Base-by-base conservation (phyloP, 2,797 vertebrate species). In the Chelonia mydas region DNA sequence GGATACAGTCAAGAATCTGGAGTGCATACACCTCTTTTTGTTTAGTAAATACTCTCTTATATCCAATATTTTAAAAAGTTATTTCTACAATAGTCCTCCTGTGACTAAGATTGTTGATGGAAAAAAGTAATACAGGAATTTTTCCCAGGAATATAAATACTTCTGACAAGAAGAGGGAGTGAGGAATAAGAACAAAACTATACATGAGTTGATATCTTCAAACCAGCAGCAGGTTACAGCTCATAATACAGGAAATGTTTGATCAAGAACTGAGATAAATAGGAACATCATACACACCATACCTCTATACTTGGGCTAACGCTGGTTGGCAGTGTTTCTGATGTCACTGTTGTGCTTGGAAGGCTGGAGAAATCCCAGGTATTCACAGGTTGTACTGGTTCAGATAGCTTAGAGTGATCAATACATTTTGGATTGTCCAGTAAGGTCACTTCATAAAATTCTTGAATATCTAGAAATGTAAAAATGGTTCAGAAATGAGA, bases 381-480 rank as follows among this genome's bases (percentile, higher is more conserved):
- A 98, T 99, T 99, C 97, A 99, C 98, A 65, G 99, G 98, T 59
- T 98, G 98, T 96, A 98, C 92, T 86, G 98, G 98, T 94, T 99
- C 99, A 84, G 96, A 96, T 61, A 95, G 98, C 95, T 99, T 99
- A 88, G 98, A 96, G 76, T 97, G 98, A 97, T 99, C 99, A 92
- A 91, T 93, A 96, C 98, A 99, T 98, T 98, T 99, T 98, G 99
- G 99, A 97, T 98, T 99, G 98, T 99, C 99, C 98, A 99, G 95
- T 98, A 99, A 99, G 98, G 99, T 99, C 99, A 99, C 99, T 99
- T 99, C 99, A 97, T 99, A 99, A 98, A 99, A 99, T 97, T 99
- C 99, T 98, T 99, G 99, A 98, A 99, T 99, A 98, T 99, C 99
- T 99, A 97, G 87, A 95, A 15, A 80, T 25, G 1, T 83, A 76